phyloP scores from a whole-genome alignment of 2,888 invertebrate genomes.

The Chironomus riparius region DNA sequence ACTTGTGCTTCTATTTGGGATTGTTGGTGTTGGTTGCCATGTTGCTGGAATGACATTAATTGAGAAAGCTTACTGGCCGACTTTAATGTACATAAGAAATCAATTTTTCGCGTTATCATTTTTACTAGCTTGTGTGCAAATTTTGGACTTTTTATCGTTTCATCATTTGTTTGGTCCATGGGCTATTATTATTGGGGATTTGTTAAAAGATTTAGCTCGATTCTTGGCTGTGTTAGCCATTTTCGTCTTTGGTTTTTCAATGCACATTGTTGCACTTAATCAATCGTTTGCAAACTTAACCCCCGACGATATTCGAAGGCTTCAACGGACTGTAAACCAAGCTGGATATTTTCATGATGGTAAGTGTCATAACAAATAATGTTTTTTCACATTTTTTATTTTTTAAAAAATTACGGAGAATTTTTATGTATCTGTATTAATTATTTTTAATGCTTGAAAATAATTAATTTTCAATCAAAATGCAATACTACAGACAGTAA shows the following conservation, averaged over 20 bases:
- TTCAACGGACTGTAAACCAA: conserved; percentile 47
- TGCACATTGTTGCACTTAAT: conserved; percentile 92
- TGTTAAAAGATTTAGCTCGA: conserved; percentile 88
- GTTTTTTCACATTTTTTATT: neutral
- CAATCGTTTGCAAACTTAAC: conserved; percentile 74
- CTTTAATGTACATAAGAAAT: conserved; percentile 88
- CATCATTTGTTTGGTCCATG: conserved; percentile 99
- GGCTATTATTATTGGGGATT: conserved; percentile 98
- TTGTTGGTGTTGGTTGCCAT: conserved; percentile 85
- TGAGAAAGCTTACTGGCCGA: conserved; percentile 65
- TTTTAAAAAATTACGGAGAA: conserved; percentile 3
- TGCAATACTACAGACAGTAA: neutral
- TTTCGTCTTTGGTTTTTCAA: conserved; percentile 97
- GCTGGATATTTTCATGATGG: conserved; percentile 61
- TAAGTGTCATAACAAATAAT: conserved; percentile 42
- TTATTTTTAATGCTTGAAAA: neutral
- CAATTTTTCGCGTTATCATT: conserved; percentile 94
- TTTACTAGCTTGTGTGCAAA: conserved; percentile 93
- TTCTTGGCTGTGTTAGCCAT: conserved; percentile 96
- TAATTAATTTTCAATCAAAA: neutral
- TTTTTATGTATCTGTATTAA: neutral
- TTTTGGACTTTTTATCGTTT: conserved; percentile 94
- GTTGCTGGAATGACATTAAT: conserved; percentile 67
- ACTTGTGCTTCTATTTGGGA: conserved; percentile 75
- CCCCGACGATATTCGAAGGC: conserved; percentile 51